A percentile compares a stretch with the other conserved stretches of the same genome.
phyloP scores from a whole-genome alignment of 1,140 invertebrate genomes.

The Drosophila leontia region DNA sequence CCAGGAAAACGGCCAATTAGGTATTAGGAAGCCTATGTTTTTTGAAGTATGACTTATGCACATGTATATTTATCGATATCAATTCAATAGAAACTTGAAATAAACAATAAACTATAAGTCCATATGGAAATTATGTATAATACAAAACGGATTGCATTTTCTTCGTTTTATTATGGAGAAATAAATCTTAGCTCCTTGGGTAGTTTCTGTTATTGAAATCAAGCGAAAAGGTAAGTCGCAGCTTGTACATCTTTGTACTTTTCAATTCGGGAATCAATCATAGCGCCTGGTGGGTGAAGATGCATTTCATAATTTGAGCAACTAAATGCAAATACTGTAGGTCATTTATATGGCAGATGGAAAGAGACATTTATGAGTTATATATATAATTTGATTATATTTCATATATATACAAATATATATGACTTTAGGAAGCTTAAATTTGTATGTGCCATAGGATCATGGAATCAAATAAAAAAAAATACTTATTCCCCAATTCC shows the following conservation, averaged over 20 bases:
- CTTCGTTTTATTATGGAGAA: background rate
- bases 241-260: background rate
- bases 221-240: background rate
- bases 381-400: too few species aligned
- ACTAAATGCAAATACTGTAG: too few species aligned
- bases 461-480: too few species aligned
- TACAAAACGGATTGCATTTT: constrained; percentile 10
- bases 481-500: too few species aligned
- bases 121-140: constrained; percentile 38
- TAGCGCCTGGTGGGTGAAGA: too few species aligned
- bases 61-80: constrained; percentile 58
- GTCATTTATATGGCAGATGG: too few species aligned
- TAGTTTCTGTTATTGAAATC: background rate
- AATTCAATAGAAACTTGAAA: constrained; percentile 55
- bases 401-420: too few species aligned
- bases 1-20: constrained; percentile 50
- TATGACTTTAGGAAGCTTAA: too few species aligned
- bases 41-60: constrained; percentile 57
- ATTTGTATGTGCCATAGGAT: too few species aligned
- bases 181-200: background rate
- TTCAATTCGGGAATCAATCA: background rate
- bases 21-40: constrained; percentile 57
- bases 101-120: constrained; percentile 43
- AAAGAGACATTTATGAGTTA: too few species aligned
- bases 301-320: too few species aligned